phyloP scores from a whole-genome alignment of 1,140 invertebrate genomes.

The Rhynchophorus ferrugineus region DNA sequence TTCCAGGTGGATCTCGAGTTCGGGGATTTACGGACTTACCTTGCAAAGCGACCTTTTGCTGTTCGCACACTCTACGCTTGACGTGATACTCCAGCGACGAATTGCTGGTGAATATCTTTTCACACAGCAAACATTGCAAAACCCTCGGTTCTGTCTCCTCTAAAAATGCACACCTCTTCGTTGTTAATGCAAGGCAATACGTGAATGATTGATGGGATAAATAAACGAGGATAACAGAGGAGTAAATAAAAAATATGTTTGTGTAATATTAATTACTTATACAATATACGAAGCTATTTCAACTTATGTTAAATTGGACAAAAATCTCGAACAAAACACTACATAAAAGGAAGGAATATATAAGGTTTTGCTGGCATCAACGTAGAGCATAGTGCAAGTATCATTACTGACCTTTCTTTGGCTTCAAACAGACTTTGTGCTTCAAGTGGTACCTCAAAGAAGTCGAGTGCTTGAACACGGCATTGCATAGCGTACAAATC shows the following conservation, averaged over 20 bases:
- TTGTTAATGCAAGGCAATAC: too few relatives aligned
- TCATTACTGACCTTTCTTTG: background rate
- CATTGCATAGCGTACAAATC: background rate
- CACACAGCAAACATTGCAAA: constrained; percentile 7
- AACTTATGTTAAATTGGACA: too few relatives aligned
- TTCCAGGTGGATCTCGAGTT: background rate
- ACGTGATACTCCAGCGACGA: constrained; percentile 18
- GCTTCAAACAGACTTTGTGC: constrained; percentile 3
- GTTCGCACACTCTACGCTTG: constrained; percentile 18
- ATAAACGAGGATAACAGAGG: too few relatives aligned
- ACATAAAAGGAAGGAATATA: too few relatives aligned
- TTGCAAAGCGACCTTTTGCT: constrained; percentile 2
- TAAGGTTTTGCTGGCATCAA: too few relatives aligned
- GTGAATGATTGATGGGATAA: too few relatives aligned
- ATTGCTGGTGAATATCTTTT: constrained; percentile 15
- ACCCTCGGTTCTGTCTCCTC: background rate
- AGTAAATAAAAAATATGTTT: too few relatives aligned
- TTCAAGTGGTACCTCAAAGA: background rate
- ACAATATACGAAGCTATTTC: too few relatives aligned
- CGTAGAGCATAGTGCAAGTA: background rate
- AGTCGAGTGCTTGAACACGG: background rate
- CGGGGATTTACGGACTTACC: background rate
- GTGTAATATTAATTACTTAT: too few relatives aligned
- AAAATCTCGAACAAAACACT: too few relatives aligned
- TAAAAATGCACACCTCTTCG: too few relatives aligned